These are phyloP conservation scores for Falco concolor DNA, from an alignment of 2,797 vertebrate genomes.

Conservation along the genomic window DNA sequence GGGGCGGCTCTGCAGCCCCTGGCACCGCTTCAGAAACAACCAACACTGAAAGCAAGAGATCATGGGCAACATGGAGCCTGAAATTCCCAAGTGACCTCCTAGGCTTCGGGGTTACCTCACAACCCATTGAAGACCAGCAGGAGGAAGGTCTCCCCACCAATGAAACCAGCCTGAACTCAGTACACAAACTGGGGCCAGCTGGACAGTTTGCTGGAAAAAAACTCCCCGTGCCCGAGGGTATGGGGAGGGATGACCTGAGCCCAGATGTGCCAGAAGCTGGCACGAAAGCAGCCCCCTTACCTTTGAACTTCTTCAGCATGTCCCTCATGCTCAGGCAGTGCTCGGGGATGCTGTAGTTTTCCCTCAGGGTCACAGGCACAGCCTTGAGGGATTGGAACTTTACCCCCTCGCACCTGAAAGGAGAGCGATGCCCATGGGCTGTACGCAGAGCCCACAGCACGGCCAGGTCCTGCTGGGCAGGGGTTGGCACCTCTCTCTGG, in stretches of 20 bases:
- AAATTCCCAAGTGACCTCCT: not conserved
- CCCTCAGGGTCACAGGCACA: slow-evolving; percentile 54
- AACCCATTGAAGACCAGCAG: not conserved
- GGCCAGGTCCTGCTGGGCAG: accelerated
- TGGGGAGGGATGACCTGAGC: not conserved
- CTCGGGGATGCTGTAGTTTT: slow-evolving; percentile 62
- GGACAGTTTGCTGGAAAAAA: not conserved
- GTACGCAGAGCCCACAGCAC: not conserved
- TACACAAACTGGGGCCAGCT: not conserved
- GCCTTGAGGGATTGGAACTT: not conserved
- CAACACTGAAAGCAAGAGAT: not conserved
- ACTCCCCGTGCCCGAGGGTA: not conserved
- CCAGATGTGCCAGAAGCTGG: not conserved
- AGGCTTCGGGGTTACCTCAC: not conserved
- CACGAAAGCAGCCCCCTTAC: slow-evolving; percentile 1
- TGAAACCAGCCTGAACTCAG: not conserved
- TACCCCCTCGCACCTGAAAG: slow-evolving; percentile 9
- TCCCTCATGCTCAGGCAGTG: slow-evolving; percentile 59
- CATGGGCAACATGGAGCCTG: accelerated
- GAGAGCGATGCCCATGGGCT: not conserved
- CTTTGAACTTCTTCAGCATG: slow-evolving; percentile 73
- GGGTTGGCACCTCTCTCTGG: not conserved
- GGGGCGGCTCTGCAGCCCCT: not conserved
- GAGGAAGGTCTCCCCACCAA: not conserved
- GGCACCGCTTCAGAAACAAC: not conserved